Evolutionary conservation across 2,113 vertebrate species (phyloP), one percentile per base, ranked within the genome.

Genomic region (Trogon melanurus): DNA sequence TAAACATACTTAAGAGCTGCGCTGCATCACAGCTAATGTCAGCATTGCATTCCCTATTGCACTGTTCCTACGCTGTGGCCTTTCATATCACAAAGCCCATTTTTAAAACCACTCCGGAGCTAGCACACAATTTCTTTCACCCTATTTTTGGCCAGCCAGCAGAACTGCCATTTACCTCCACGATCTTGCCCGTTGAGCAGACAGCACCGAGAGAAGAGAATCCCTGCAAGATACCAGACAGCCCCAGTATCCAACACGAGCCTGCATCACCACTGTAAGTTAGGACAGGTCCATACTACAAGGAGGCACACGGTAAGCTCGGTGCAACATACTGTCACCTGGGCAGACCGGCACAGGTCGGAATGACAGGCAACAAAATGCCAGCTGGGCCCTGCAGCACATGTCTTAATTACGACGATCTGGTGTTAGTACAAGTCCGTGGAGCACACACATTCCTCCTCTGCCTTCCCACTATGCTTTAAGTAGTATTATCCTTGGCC

Each of bases 351-450:
- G 44, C 18, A 45, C 34, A 58, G 57, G 18, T 50, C 30, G 1
- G 4, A 19, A 36, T 9, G 32, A 44, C 30, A 58, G 0, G 2
- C 27, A 58, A 61, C 1, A 74, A 51, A 41, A 34, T 57, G 29
- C 30, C 27, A 10, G 54, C 34, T 13, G n/a, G 21, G 38, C 69
- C 47, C 26, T 47, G 48, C 6, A 36, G 34, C 53, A 50, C 7
- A 5, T 22, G 17, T 1, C 0, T 27, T 51, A 61, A 27, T 50
- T 5, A 22, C 3, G 4, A 13, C 0, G 1, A 61, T n/a, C 54
- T 47, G 44, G 10, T 34, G 29, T 26, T 26, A 67, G 32, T 10
- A n/a, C 32, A 38, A 61, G 61, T 27, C n/a, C 27, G 44, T 48
- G 34, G 38, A 44, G 19, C n/a, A 26, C 7, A 23, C 18, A 5